These are phyloP conservation scores for Eristalinus sepulchralis DNA, from an alignment of 2,888 invertebrate species.

Conservation along the genomic window DNA sequence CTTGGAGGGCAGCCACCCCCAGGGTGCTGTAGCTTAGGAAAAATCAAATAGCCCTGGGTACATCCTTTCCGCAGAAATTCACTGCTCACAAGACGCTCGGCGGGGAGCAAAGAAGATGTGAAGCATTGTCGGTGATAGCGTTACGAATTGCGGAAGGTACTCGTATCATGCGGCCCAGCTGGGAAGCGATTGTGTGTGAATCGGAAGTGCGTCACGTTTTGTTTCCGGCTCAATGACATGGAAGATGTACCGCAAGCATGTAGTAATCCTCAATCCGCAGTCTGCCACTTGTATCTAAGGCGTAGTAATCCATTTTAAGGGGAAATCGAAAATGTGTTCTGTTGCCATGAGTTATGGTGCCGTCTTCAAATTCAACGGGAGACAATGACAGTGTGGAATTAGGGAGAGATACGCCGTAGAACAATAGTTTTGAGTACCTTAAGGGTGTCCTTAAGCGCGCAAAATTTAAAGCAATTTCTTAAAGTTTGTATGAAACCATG, in stretches of 20 bases:
- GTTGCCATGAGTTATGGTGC: neutral
- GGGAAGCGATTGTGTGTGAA: neutral
- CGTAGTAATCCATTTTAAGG: neutral
- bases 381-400: neutral
- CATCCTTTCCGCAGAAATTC: no score
- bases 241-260: neutral
- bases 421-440: no score
- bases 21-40: no score
- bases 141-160: neutral
- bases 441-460: no score
- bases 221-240: neutral
- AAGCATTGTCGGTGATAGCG: neutral
- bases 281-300: neutral
- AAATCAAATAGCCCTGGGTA: neutral
- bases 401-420: neutral
- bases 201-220: neutral
- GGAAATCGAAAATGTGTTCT: neutral
- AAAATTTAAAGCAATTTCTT: no score
- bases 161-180: neutral
- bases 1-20: no score
- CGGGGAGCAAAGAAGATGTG: neutral
- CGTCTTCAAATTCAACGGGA: neutral
- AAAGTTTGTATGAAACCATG: no score
- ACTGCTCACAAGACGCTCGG: neutral
- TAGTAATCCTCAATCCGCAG: neutral